A percentile compares a stretch with the other conserved stretches of the same genome.
Evolutionary conservation across 2,888 invertebrate genomes (phyloP).

Genomic region (Julus scanicus): DNA sequence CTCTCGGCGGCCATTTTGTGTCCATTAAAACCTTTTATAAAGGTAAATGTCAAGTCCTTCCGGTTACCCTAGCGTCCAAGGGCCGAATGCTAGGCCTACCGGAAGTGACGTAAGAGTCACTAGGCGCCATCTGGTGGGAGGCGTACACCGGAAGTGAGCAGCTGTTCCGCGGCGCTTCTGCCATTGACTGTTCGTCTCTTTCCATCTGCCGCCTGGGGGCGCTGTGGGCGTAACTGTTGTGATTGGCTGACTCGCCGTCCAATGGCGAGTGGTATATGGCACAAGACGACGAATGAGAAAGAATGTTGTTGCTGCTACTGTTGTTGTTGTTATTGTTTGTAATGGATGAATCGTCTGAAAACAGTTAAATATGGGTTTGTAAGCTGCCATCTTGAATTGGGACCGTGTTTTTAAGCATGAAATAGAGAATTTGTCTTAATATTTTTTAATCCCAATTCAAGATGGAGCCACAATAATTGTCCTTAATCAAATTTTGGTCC

Average conservation of each 20-base stretch:
- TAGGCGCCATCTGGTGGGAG: slow-evolving; percentile 10
- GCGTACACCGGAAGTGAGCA: background rate
- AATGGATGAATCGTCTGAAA: slow-evolving; percentile 6
- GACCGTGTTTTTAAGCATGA: no score
- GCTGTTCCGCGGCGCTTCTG: no score
- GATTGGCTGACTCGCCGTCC: background rate
- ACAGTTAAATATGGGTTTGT: no score
- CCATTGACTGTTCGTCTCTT: no score
- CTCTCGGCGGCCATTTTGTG: no score
- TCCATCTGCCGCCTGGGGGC: background rate
- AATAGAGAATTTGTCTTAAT: no score
- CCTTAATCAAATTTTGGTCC: no score
- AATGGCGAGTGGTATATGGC: background rate
- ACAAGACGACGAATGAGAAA: background rate
- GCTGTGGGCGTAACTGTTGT: background rate
- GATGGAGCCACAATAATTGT: no score
- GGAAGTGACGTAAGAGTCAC: background rate
- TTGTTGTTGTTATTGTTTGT: no score
- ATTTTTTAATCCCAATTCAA: no score
- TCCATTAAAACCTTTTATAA: no score
- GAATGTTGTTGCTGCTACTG: background rate
- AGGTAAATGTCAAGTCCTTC: background rate
- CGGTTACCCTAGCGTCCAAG: background rate
- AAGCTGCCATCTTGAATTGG: background rate
- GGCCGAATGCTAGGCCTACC: background rate